These are phyloP conservation scores for Craterocephalus amniculus DNA, from an alignment of 2,797 vertebrate species.

Conservation along the genomic window DNA sequence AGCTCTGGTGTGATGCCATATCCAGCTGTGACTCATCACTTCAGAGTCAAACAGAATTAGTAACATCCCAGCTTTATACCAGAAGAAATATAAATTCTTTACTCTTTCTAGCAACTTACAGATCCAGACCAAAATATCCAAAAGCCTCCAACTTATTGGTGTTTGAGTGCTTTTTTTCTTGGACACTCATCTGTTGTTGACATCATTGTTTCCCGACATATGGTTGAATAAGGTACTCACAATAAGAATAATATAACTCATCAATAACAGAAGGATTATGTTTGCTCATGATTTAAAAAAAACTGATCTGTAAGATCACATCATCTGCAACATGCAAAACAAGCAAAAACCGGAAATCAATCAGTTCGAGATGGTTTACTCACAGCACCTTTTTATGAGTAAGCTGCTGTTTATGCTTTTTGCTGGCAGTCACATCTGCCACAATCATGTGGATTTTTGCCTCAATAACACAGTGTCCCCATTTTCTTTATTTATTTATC, in stretches of 20 bases:
- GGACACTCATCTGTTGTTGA: not conserved
- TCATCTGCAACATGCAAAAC: not conserved
- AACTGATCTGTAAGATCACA: not conserved
- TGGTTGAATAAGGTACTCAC: not conserved
- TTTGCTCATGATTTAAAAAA: not conserved
- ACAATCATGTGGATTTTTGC: not conserved
- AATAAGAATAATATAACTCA: not conserved
- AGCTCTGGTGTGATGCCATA: constrained; percentile 2
- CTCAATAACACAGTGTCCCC: not conserved
- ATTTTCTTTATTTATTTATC: not conserved
- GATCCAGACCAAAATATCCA: not conserved
- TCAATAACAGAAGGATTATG: not conserved
- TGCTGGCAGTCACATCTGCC: not conserved
- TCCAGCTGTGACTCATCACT: too few relatives aligned
- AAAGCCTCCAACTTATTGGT: not conserved
- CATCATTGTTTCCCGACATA: not conserved
- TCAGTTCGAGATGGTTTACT: not conserved
- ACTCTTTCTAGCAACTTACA: not conserved
- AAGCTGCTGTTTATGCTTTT: not conserved
- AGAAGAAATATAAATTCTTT: not conserved
- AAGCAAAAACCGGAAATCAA: not conserved
- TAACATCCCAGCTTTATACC: too few relatives aligned
- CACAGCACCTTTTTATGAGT: not conserved
- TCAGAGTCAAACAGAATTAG: too few relatives aligned
- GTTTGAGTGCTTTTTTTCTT: not conserved